Base-by-base conservation (phyloP, 2,113 vertebrate species). In the Rana temporaria region DNA sequence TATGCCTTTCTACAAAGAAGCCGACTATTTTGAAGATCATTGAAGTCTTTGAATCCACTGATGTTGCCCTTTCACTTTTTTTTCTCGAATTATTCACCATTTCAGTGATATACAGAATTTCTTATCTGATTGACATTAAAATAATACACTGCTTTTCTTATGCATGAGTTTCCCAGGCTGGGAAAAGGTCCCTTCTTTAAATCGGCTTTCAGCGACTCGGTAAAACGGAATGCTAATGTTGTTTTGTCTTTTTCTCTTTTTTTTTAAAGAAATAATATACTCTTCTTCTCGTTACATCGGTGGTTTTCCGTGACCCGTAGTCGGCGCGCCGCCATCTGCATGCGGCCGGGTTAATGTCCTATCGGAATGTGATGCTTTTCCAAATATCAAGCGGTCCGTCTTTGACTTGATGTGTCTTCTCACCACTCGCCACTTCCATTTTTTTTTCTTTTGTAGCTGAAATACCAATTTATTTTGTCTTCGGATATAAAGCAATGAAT, bases 101-200 rank as follows among this genome's bases (percentile, higher is more conserved):
- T 34, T 32, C 1, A 8, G 15, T 34, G 30, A 8, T 17, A 15
- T 34, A 32, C 30, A 34, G 65, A 17, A 32, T 34, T 34, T 67
- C 30, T 69, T 69, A 69, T 69, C 38, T 19, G 34, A 18, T 17
- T 17, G n/a, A 48, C 38, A 69, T 42, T 42, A 48, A 69, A 48
- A 69, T 69, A 48, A 69, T 20, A 48, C 30, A 17, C 16, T 17
- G 16, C 65, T 32, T 67, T 69, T 48, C 67, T 48, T 69, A 69
- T 69, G 67, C 30, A 69, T 42, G 38, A 69, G 67, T 30, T 69
- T 69, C 48, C 18, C 17, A 52, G 30, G 67, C 67, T 69, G 48
- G n/a, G 20, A 48, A 48, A 69, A 69, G 67, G 67, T 69, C 67
- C 48, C 67, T 11, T 69, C 67, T 48, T n/a, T 42, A 69, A 69